Conservation (phyloP, 2,113 vertebrate species). For the Puntigrus tetrazona region DNA sequence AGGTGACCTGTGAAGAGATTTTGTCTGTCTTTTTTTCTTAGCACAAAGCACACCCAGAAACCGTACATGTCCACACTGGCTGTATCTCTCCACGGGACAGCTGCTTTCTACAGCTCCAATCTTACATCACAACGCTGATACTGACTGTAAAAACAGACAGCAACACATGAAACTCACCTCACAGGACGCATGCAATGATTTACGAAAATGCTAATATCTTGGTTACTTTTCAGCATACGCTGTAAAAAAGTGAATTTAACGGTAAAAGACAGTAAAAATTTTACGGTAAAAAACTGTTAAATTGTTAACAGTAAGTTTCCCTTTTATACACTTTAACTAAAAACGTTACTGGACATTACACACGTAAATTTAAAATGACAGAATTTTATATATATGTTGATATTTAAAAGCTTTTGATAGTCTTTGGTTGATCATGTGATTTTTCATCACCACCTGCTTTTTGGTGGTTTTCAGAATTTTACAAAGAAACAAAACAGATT, state of each 20-base stretch:
- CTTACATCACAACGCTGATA: constrained; percentile 24
- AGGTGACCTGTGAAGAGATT: not conserved
- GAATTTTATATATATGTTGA: too few species aligned
- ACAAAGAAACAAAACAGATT: not conserved
- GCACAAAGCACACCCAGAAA: not conserved
- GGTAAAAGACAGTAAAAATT: too few species aligned
- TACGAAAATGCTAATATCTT: constrained; percentile 38
- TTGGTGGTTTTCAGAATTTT: not conserved
- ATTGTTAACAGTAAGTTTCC: too few species aligned
- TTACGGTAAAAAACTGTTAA: too few species aligned
- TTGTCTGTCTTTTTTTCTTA: not conserved
- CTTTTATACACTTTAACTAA: too few species aligned
- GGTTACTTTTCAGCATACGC: too few species aligned
- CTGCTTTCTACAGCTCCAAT: not conserved
- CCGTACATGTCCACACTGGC: constrained; percentile 50
- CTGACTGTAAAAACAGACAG: constrained; percentile 42
- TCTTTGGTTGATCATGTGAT: not conserved
- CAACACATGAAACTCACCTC: constrained; percentile 33
- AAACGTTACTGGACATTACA: too few species aligned
- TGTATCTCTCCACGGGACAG: constrained; percentile 45
- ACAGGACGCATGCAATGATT: constrained; percentile 35
- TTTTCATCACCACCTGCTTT: not conserved
- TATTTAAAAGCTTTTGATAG: too few species aligned
- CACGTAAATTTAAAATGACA: too few species aligned
- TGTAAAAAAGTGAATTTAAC: too few species aligned